phyloP scores from a whole-genome alignment of 2,888 invertebrate species.

The Sphinx pinastri region DNA sequence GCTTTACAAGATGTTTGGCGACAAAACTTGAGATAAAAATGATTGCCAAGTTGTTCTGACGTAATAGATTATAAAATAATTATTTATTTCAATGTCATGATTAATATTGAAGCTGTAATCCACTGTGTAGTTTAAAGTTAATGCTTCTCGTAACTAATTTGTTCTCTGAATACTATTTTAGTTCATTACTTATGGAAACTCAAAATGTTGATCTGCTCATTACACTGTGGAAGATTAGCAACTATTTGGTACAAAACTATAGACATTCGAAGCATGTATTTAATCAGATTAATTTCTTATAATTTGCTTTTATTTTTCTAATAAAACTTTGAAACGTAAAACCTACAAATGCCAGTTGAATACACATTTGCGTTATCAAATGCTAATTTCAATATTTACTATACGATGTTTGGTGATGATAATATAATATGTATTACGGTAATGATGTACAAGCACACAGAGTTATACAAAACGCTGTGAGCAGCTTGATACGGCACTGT shows the following conservation, averaged over 20 bases:
- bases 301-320: neutral
- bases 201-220: neutral
- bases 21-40: neutral
- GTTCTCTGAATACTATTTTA: neutral
- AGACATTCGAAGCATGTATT: neutral
- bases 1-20: neutral
- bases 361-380: conserved; percentile 13
- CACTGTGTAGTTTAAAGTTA: neutral
- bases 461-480: too few species aligned
- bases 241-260: neutral
- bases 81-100: neutral
- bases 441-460: too few species aligned
- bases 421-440: neutral
- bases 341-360: neutral
- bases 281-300: neutral
- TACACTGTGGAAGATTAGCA: conserved; percentile 5
- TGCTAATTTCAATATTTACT: conserved; percentile 17
- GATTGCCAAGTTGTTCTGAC: neutral
- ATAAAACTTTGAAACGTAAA: neutral
- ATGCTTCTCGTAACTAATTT: neutral
- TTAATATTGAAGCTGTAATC: too few species aligned
- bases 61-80: too few species aligned
- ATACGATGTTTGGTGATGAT: conserved; percentile 16
- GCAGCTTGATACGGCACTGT: too few species aligned
- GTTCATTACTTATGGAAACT: neutral